Evolutionary conservation across 2,888 invertebrate species (phyloP).

Genomic region (Meteorus cinctellus): DNA sequence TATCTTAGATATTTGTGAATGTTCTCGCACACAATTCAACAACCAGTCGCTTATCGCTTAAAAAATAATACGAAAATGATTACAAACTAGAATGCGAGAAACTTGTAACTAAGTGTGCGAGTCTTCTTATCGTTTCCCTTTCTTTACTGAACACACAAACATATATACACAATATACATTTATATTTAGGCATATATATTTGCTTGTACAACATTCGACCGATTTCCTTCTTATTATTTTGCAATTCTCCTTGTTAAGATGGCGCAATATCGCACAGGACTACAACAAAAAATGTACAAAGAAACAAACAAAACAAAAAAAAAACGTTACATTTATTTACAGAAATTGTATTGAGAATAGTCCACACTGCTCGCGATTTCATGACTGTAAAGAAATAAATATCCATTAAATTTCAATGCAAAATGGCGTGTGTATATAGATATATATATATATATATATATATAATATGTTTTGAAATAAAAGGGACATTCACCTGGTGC

Average conservation of each 20-base stretch:
- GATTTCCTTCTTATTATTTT: conserved; percentile 20
- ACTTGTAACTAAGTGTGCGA: conserved; percentile 9
- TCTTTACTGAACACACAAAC: not conserved
- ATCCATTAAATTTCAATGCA: conserved; percentile 4
- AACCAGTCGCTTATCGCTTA: not conserved
- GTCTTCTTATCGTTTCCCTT: conserved; percentile 5
- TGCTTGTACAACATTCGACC: not conserved
- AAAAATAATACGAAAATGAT: not conserved
- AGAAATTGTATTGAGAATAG: not conserved
- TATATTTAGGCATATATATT: not conserved
- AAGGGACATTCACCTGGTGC: conserved; percentile 32
- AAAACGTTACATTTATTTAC: not conserved
- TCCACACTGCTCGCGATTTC: not conserved
- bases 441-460: not conserved
- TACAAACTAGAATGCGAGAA: not conserved
- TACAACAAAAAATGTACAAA: not conserved
- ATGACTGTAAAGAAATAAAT: not conserved
- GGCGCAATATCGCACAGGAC: not conserved
- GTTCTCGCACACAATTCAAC: not conserved
- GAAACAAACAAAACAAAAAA: not conserved
- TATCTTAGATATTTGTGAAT: not conserved
- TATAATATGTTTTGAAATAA: conserved; percentile 6
- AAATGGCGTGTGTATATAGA: conserved; percentile 1
- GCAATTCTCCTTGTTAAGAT: not conserved
- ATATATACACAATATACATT: not conserved